These are phyloP conservation scores for Aphaenogaster floridana DNA, from an alignment of 1,140 invertebrate species.

Conservation along the genomic window DNA sequence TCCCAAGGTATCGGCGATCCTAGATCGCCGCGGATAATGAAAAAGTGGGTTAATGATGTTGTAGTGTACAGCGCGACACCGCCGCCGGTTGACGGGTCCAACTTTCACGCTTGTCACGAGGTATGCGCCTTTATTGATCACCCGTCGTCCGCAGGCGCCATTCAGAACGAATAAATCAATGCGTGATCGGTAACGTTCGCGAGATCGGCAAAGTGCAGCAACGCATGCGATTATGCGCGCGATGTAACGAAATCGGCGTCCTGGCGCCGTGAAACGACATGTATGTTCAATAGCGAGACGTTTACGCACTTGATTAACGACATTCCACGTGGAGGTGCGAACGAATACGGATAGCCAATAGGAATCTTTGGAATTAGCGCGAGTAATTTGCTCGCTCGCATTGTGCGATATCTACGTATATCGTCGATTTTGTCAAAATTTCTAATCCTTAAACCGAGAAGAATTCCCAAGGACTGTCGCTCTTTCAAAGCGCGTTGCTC, in stretches of 20 bases:
- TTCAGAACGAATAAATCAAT: conserved; percentile 57
- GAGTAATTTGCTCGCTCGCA: not conserved
- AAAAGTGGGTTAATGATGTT: conserved; percentile 65
- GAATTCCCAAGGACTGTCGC: not conserved
- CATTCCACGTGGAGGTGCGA: conserved; percentile 72
- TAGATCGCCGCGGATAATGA: conserved; percentile 44
- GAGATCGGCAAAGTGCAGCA: conserved; percentile 8
- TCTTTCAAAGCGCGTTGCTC: not conserved
- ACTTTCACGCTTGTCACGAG: conserved; percentile 52
- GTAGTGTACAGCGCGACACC: conserved; percentile 27
- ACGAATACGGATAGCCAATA: not conserved
- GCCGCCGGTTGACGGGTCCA: not conserved
- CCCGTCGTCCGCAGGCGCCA: conserved; percentile 51
- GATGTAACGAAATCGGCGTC: conserved; percentile 60
- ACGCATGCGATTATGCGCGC: not conserved
- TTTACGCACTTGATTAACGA: conserved; percentile 76
- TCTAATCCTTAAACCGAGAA: not conserved
- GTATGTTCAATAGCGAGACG: conserved; percentile 60
- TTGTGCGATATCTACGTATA: not conserved
- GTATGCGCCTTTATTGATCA: conserved; percentile 55
- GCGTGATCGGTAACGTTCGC: conserved; percentile 36
- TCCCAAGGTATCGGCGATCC: not conserved
- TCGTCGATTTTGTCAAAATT: not conserved
- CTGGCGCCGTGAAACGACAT: conserved; percentile 75
- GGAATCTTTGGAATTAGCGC: conserved; percentile 21